phyloP scores from a whole-genome alignment of 2,888 invertebrate genomes.

The Trissolcus japonicus region DNA sequence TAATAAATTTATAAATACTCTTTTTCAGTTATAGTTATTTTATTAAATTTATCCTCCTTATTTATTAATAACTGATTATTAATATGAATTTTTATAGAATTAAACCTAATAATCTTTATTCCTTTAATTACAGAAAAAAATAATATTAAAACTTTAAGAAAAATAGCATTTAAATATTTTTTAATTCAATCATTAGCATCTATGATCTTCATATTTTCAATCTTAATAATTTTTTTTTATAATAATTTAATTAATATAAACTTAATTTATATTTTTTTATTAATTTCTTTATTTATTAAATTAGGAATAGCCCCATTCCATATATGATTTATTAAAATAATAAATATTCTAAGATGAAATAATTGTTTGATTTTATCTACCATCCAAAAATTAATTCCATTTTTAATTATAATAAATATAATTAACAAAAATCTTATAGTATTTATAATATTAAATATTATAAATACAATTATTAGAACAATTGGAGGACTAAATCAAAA shows the following conservation, averaged over 20 bases:
- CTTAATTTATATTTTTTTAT: not conserved
- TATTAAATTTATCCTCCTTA: not conserved
- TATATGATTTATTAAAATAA: constrained; percentile 79
- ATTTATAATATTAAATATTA: constrained; percentile 74
- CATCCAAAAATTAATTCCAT: constrained; percentile 77
- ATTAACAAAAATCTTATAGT: constrained; percentile 77
- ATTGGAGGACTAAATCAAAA: constrained; percentile 79
- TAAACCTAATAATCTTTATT: constrained; percentile 76
- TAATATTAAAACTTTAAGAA: constrained; percentile 76
- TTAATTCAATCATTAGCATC: constrained; percentile 83
- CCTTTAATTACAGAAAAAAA: constrained; percentile 79
- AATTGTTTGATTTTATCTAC: constrained; percentile 42
- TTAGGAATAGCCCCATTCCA: constrained; percentile 84
- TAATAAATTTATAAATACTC: not conserved
- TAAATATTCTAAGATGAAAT: constrained; percentile 30
- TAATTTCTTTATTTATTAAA: constrained; percentile 76
- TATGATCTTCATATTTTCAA: constrained; percentile 76
- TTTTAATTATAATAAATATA: constrained; percentile 76
- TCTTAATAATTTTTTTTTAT: not conserved
- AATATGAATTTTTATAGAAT: constrained; percentile 69
- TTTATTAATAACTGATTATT: constrained; percentile 56
- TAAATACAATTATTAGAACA: constrained; percentile 79
- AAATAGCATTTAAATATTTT: constrained; percentile 61
- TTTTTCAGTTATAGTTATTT: not conserved
- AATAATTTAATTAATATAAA: not conserved